phyloP scores from a whole-genome alignment of 2,888 invertebrate species.

The Drosophila yooni region DNA sequence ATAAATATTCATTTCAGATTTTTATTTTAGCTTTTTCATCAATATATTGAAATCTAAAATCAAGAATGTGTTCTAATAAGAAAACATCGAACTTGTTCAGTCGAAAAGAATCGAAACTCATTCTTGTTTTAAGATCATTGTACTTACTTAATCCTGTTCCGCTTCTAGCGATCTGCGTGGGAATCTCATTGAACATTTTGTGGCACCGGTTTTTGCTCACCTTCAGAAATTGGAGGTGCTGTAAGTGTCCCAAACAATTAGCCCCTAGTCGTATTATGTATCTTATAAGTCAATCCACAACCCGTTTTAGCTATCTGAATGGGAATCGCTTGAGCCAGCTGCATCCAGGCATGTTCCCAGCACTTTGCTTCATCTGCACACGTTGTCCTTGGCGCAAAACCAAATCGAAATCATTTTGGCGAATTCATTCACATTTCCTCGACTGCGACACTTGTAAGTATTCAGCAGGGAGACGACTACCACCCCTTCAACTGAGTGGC shows the following conservation, averaged over 20 bases:
- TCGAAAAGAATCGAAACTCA: not conserved
- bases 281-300: not conserved
- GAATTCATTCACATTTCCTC: constrained; percentile 83
- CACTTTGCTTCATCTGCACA: constrained; percentile 81
- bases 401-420: constrained; percentile 78
- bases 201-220: constrained; percentile 82
- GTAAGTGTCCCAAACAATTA: constrained; percentile 77
- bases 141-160: not conserved
- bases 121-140: not conserved
- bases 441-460: constrained; percentile 86
- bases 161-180: constrained; percentile 85
- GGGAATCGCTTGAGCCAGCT: constrained; percentile 84
- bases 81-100: not conserved
- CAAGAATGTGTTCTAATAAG: not conserved
- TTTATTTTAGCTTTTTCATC: not conserved
- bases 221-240: constrained; percentile 85
- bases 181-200: constrained; percentile 85
- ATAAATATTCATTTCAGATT: not conserved
- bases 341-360: constrained; percentile 79
- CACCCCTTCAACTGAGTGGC: not conserved
- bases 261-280: not conserved
- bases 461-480: too few species aligned
- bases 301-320: constrained; percentile 82
- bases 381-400: constrained; percentile 86
- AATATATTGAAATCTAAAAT: not conserved